Percentiles rank a stretch among this genome's conserved stretches.
These are phyloP conservation scores for Alethe diademata DNA, from an alignment of 2,113 vertebrate genomes.

Conservation along the genomic window DNA sequence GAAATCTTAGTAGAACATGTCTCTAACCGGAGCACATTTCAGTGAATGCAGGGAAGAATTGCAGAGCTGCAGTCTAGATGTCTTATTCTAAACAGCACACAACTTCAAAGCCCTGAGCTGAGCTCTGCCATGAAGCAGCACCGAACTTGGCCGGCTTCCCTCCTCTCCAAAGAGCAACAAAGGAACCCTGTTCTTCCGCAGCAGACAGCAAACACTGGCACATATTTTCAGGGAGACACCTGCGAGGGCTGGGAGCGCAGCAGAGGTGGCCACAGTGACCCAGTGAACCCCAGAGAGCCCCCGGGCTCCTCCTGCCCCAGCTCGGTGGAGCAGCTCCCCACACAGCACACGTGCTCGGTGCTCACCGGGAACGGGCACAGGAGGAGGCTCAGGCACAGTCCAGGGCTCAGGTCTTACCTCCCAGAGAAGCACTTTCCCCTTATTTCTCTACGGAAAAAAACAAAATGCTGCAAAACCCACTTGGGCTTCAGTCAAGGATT, in stretches of 20 bases:
- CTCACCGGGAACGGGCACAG: neutral
- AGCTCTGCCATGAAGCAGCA: neutral
- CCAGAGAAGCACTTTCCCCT: neutral
- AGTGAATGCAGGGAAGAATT: neutral
- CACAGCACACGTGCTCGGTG: neutral
- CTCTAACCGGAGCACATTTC: neutral
- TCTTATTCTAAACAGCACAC: neutral
- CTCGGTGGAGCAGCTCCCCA: rapidly evolving
- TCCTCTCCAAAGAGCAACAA: neutral
- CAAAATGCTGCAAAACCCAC: neutral
- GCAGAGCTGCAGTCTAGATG: neutral
- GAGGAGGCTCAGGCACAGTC: neutral
- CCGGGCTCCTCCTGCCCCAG: rapidly evolving
- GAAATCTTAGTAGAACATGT: neutral
- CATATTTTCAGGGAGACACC: slow-evolving; percentile 8
- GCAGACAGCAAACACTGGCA: slow-evolving; percentile 12
- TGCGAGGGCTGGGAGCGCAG: neutral
- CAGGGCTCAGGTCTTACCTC: neutral
- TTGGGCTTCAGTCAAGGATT: neutral
- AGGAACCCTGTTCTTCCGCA: slow-evolving; percentile 25
- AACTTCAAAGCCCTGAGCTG: neutral
- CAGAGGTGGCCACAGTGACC: neutral
- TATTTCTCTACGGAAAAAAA: neutral
- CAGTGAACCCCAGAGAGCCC: neutral
- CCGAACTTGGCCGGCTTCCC: slow-evolving; percentile 1